Evolutionary conservation across 2,113 vertebrate species (phyloP), one percentile per base, ranked within the genome.

Genomic region (Pao palembangensis): DNA sequence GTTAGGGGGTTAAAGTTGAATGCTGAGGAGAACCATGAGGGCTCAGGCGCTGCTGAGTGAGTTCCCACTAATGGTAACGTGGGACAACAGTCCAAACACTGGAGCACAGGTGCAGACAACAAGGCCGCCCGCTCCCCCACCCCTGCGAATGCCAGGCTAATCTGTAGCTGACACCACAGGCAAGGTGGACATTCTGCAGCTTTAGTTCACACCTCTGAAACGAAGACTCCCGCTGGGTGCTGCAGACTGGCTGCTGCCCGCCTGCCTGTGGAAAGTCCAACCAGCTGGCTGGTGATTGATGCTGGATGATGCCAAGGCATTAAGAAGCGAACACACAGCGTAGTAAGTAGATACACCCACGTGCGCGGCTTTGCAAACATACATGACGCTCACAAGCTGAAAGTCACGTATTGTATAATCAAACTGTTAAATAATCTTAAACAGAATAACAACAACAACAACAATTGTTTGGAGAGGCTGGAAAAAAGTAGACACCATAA

Each of bases 31-130:
- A 2, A 25, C 3, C 23, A 2, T 34, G 2, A 20, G 16, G 13
- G 71, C 55, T 75, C 72, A 59, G 21, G 2, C 2, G 31, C 54
- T 65, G 72, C 49, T 71, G 78, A 79, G 55, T 67, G 76, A 76
- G 19, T 34, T 51, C 4, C 20, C 50, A n/a, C 38, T 47, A 48
- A 66, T 49, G 63, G 41, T 54, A 64, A 49, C 62, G 25, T 28
- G 56, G 17, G 8, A 52, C 51, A 56, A 55, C 38, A 7, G 25
- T 28, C 25, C 25, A 25, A 17, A 48, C 20, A 62, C 12, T 8
- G 4, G 5, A 11, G 14, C 69, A 66, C 54, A 67, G 62, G 73
- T 75, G 66, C 61, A 61, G 28, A 67, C 55, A 62, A 50, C 64
- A 75, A 38, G n/a, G n/a, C n/a, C n/a, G n/a, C n/a, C 63, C 28